These are phyloP conservation scores for Esox niger DNA, from an alignment of 2,113 vertebrate genomes.

Conservation along the genomic window DNA sequence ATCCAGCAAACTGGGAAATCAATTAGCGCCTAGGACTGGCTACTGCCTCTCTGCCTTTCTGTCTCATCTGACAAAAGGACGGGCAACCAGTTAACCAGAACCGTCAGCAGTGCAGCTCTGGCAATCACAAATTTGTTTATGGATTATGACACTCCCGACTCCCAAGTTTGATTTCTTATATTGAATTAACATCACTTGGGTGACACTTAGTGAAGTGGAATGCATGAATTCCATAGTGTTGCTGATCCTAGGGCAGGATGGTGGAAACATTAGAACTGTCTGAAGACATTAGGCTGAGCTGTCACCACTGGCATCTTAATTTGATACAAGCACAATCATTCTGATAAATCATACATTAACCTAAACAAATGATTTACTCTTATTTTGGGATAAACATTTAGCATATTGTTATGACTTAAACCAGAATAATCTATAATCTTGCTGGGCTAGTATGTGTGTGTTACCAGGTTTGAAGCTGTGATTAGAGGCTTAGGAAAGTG, in stretches of 20 bases:
- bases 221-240: background rate
- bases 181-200: background rate
- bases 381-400: background rate
- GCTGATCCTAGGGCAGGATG: background rate
- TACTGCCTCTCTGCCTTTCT: constrained; percentile 9
- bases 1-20: constrained; percentile 43
- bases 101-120: no score
- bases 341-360: background rate
- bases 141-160: background rate
- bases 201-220: background rate
- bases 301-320: background rate
- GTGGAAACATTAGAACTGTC: background rate
- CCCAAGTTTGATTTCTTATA: background rate
- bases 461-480: background rate
- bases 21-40: constrained; percentile 7
- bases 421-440: no score
- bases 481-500: background rate
- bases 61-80: constrained; percentile 13
- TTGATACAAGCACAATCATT: background rate
- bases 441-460: background rate
- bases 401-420: background rate
- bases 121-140: background rate
- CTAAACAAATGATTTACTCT: background rate
- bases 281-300: background rate
- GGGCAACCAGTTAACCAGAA: background rate